Evolutionary conservation across 2,888 invertebrate species (phyloP), one percentile per base, ranked within the genome.

Genomic region (Mesopsocus fuscifrons): DNA sequence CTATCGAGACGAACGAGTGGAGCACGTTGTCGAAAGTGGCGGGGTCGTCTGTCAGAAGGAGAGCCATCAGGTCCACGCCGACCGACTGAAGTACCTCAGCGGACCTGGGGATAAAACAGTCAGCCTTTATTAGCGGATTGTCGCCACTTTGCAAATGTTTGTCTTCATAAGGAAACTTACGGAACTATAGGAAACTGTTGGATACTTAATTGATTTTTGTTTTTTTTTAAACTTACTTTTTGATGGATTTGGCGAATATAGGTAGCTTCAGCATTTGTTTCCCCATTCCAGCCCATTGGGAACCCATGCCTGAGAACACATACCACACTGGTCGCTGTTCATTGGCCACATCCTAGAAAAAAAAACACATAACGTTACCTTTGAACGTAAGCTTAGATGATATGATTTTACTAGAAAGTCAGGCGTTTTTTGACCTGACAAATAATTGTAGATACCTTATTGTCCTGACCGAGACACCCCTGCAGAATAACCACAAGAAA

Each of bases 201-300:
- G n/a, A n/a, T n/a, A n/a, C n/a, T n/a, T n/a, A n/a, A n/a, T n/a
- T n/a, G n/a, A n/a, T n/a, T n/a, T n/a, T n/a, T n/a, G n/a, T n/a
- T n/a, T n/a, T n/a, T n/a, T n/a, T 34, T 18, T 8, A 16, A 9
- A 13, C 34, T 38, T 20, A 38, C 38, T 49, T 51, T n/a, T 49
- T 45, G 50, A 97, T 73, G 45, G 85, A 80, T 43, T 73, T 69
- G 48, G 74, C 76, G 65, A 95, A 95, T 1, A 68, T 64, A 43
- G 88, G 84, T 48, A 97, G 66, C 48, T 68, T 63, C 75, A 95
- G 77, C 50, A 98, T 68, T 46, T 79, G 72, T 56, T 77, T 77
- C 11, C 79, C 94, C 95, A 97, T 97, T 53, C 88, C 89, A 40
- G 83, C 71, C 95, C 95, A 97, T 64, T 97, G 97, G 33, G 87